Evolutionary conservation across 2,888 invertebrate species (phyloP), one percentile per base, ranked within the genome.

Genomic region (Macaria notata): DNA sequence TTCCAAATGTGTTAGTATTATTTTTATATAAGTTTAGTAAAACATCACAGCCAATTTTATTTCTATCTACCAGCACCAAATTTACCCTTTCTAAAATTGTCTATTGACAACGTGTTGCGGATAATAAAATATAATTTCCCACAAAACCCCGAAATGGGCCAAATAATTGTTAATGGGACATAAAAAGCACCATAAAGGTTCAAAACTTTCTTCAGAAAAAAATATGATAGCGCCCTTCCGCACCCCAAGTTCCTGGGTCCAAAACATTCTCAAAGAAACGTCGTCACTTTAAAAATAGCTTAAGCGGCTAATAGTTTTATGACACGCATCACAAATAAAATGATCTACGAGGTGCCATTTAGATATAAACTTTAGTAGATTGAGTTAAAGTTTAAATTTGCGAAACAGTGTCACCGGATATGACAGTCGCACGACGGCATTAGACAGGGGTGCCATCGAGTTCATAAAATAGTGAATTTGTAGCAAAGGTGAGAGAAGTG

Each of bases 281-380:
- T 84, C 83, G 80, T 78, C 86, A 79, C 83, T 86, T 87, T 83
- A 78, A 86, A 81, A 86, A 90, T 83, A 89, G 84, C 88, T 86
- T 88, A 90, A 86, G 83, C 86, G 86, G 79, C 86, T 91, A 91
- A 91, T 91, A 90, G 90, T 89, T 90, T 88, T 88, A 88, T 89
- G 88, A 87, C 90, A 91, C 90, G 90, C 90, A 90, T 88, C 81
- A 81, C 74, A 71, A 71, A 69, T 73, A 76, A 79, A 81, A 77
- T 65, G 68, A 64, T 71, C 36, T 4, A 46, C 19, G 44, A 33
- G 7, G 4, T 41, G 41, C 19, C 46, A 6, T 31, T 46, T 36
- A 43, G 46, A 30, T 59, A 9, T 80, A 65, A 64, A 63, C 80
- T 78, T 73, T 88, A 79, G 70, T 53, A 9, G 58, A 33, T 59